Conservation (phyloP, 1,140 invertebrate species). For the Daktulosphaira vitifoliae region DNA sequence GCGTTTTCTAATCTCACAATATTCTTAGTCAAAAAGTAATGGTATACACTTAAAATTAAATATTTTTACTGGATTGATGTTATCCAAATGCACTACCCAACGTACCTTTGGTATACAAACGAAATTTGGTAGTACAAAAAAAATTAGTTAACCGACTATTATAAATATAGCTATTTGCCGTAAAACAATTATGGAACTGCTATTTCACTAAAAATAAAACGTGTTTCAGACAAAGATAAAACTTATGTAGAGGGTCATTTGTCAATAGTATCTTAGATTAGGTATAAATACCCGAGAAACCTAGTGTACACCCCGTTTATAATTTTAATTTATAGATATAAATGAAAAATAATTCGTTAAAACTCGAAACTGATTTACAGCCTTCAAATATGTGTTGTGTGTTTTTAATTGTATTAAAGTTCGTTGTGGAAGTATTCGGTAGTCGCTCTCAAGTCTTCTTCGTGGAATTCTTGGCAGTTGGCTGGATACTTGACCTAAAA, state of each 20-base stretch:
- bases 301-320: constrained; percentile 15
- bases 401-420: constrained; percentile 46
- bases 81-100: too few relatives aligned
- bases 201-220: too few relatives aligned
- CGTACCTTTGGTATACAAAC: too few relatives aligned
- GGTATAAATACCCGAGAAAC: constrained; percentile 7
- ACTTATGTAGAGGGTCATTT: constrained; percentile 22
- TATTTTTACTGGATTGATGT: too few relatives aligned
- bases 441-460: constrained; percentile 68
- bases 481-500: constrained; percentile 58
- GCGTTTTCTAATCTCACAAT: too few relatives aligned
- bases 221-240: too few relatives aligned
- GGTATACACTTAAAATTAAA: too few relatives aligned
- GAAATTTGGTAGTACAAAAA: too few relatives aligned
- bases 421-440: constrained; percentile 71
- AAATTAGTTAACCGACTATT: too few relatives aligned
- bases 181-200: too few relatives aligned
- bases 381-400: constrained; percentile 2
- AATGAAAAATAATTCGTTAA: constrained; percentile 3
- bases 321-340: constrained; percentile 3
- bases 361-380: constrained; percentile 5
- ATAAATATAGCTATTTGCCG: too few relatives aligned
- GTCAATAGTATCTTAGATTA: constrained; percentile 19
- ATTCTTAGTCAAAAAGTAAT: too few relatives aligned
- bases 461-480: constrained; percentile 63